Evolutionary conservation across 2,888 invertebrate genomes (phyloP).

Genomic region (Strigamia transsilvanica): DNA sequence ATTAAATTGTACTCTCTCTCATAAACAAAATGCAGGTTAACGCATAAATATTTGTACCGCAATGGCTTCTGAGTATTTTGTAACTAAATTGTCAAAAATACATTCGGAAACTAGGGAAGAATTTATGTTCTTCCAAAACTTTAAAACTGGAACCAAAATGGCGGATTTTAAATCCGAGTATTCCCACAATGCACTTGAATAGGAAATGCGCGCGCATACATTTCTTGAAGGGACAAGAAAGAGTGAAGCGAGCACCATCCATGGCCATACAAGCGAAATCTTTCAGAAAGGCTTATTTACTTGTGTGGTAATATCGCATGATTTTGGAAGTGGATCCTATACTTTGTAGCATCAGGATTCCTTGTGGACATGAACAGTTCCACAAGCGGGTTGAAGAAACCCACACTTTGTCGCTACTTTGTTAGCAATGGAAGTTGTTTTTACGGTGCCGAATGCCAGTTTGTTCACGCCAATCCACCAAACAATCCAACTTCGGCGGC

Average conservation of each 20-base stretch:
- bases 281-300: slow-evolving; percentile 6
- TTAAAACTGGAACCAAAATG: neutral
- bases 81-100: too few relatives aligned
- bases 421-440: slow-evolving; percentile 56
- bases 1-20: too few relatives aligned
- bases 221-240: neutral
- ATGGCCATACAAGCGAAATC: neutral
- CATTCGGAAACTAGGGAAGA: neutral
- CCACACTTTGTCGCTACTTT: slow-evolving; percentile 56
- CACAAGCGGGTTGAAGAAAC: slow-evolving; percentile 55
- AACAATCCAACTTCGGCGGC: slow-evolving; percentile 1
- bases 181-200: neutral
- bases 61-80: too few relatives aligned
- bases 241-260: slow-evolving; percentile 24
- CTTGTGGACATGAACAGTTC: slow-evolving; percentile 56
- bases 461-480: slow-evolving; percentile 52
- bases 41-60: too few relatives aligned
- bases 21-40: too few relatives aligned
- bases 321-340: neutral
- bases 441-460: slow-evolving; percentile 56
- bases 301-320: neutral
- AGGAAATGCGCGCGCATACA: neutral
- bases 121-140: neutral
- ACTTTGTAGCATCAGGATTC: slow-evolving; percentile 32
- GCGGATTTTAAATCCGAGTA: neutral